These are phyloP conservation scores for Cheilosia grossa DNA, from an alignment of 2,888 invertebrate genomes.

Conservation along the genomic window DNA sequence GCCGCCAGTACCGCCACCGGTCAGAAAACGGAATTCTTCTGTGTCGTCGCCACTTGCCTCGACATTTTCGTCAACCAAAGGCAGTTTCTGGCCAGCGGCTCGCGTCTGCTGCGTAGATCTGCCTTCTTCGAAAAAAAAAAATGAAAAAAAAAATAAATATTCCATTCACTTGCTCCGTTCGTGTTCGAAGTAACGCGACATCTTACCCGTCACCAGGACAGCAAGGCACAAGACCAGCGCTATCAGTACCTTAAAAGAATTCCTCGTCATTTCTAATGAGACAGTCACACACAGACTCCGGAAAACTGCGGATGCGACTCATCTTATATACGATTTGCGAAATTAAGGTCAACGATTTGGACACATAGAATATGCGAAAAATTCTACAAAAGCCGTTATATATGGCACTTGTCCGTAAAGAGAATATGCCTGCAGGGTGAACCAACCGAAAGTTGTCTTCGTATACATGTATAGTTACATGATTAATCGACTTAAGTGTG, in stretches of 20 bases:
- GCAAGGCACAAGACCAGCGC: constrained; percentile 9
- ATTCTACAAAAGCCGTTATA: constrained; percentile 51
- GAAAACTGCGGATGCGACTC: not conserved
- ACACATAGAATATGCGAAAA: constrained; percentile 37
- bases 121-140: constrained; percentile 5
- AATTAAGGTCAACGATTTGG: constrained; percentile 65
- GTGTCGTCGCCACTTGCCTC: not conserved
- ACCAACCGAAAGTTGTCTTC: constrained; percentile 48
- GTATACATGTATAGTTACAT: constrained; percentile 12
- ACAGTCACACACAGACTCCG: constrained; percentile 48
- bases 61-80: not conserved
- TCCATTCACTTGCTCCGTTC: not conserved
- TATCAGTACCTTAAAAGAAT: constrained; percentile 28
- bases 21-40: constrained; percentile 33
- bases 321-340: constrained; percentile 54
- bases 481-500: constrained; percentile 57
- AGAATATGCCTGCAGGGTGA: constrained; percentile 54
- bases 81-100: not conserved
- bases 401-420: constrained; percentile 57
- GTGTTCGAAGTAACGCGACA: not conserved
- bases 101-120: constrained; percentile 16
- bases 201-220: constrained; percentile 50
- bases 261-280: constrained; percentile 44
- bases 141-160: constrained; percentile 11
- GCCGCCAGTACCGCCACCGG: not conserved